Conservation (phyloP, 2,113 vertebrate genomes). For the Origma solitaria region DNA sequence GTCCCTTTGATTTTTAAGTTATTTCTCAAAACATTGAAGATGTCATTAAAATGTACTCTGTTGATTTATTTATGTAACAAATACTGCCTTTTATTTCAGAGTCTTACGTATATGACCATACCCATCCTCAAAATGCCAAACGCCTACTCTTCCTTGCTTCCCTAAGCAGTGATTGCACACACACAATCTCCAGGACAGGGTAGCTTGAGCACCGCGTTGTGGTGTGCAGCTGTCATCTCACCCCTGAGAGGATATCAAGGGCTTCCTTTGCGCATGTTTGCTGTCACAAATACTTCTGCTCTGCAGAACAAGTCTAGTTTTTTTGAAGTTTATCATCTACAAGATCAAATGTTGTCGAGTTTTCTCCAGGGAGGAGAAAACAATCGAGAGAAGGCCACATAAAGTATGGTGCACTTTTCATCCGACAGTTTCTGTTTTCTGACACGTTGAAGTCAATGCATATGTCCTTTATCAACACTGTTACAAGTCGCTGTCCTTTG, state of each 20-base stretch:
- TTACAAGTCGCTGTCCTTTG: background rate
- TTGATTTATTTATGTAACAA: background rate
- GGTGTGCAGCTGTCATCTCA: background rate
- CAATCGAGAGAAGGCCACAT: background rate
- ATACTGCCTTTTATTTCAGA: background rate
- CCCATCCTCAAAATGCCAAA: background rate
- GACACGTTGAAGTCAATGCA: background rate
- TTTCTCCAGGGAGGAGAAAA: background rate
- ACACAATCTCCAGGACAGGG: background rate
- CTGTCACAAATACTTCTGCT: background rate
- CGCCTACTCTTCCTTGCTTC: background rate
- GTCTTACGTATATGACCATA: background rate
- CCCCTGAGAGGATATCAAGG: background rate
- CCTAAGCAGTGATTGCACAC: background rate
- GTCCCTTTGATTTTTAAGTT: background rate
- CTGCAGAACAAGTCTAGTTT: background rate
- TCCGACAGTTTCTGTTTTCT: background rate
- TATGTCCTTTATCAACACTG: background rate
- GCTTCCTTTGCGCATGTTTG: background rate
- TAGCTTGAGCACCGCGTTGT: background rate
- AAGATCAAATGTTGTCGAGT: background rate
- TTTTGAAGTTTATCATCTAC: background rate
- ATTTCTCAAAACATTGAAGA: background rate
- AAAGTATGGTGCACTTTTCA: background rate
- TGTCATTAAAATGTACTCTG: background rate